phyloP scores from a whole-genome alignment of 2,888 invertebrate species.

The Lutraria lutraria region DNA sequence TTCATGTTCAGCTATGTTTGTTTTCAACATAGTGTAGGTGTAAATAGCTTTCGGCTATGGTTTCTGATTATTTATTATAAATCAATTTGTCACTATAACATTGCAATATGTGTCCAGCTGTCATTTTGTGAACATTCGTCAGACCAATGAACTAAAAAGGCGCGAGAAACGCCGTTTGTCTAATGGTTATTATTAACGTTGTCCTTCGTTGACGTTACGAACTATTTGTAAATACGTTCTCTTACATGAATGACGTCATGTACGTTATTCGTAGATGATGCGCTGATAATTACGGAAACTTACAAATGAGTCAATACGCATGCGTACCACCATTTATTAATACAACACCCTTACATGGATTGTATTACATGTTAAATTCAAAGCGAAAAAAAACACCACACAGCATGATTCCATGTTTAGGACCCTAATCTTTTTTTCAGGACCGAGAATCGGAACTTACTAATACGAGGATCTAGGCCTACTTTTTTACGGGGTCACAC shows the following conservation, averaged over 20 bases:
- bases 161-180: conserved; percentile 30
- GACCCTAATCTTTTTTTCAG: not conserved
- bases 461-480: too few species aligned
- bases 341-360: too few species aligned
- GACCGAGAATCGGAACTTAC: too few species aligned
- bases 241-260: not conserved
- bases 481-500: not conserved
- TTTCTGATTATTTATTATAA: conserved; percentile 42
- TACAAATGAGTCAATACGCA: not conserved
- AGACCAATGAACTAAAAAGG: conserved; percentile 27
- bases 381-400: not conserved
- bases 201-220: not conserved
- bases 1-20: not conserved
- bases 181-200: not conserved
- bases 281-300: not conserved
- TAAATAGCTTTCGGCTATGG: conserved; percentile 24
- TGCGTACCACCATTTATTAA: not conserved
- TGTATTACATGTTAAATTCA: not conserved
- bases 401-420: not conserved
- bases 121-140: conserved; percentile 25
- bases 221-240: not conserved
- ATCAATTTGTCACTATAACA: conserved; percentile 46
- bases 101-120: conserved; percentile 22
- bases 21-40: not conserved
- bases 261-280: not conserved